These are phyloP conservation scores for Antigone vipio DNA, from an alignment of 2,113 vertebrate species.

Conservation along the genomic window DNA sequence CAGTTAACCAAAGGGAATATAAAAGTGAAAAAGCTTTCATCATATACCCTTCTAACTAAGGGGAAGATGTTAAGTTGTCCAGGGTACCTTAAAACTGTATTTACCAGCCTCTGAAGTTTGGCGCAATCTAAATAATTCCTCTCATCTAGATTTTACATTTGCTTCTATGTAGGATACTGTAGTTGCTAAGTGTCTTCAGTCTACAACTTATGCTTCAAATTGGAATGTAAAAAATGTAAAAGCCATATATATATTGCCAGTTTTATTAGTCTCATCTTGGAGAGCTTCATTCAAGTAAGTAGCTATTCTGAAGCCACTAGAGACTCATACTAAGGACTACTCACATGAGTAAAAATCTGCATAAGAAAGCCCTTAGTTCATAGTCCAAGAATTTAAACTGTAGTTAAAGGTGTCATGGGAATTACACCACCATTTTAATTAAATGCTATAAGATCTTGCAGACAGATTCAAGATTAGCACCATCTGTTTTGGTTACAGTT, in stretches of 20 bases:
- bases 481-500: slow-evolving; percentile 64
- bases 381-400: slow-evolving; percentile 57
- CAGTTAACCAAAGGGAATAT: neutral
- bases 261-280: slow-evolving; percentile 1
- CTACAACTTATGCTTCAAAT: neutral
- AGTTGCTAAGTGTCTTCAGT: neutral
- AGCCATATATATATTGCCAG: neutral
- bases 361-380: slow-evolving; percentile 56
- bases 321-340: slow-evolving; percentile 13
- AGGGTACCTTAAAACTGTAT: neutral
- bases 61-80: neutral
- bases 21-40: neutral
- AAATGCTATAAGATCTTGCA: slow-evolving; percentile 65
- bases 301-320: slow-evolving; percentile 25
- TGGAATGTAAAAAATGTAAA: neutral
- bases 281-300: slow-evolving; percentile 29
- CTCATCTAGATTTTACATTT: neutral
- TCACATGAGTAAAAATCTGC: slow-evolving; percentile 44
- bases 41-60: neutral
- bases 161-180: neutral
- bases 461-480: slow-evolving; percentile 69
- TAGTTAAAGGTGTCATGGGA: slow-evolving; percentile 64
- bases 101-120: neutral
- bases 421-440: slow-evolving; percentile 68
- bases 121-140: neutral